These are phyloP conservation scores for Pseudomyrmex concolor DNA, from an alignment of 1,140 invertebrate species.

Conservation along the genomic window DNA sequence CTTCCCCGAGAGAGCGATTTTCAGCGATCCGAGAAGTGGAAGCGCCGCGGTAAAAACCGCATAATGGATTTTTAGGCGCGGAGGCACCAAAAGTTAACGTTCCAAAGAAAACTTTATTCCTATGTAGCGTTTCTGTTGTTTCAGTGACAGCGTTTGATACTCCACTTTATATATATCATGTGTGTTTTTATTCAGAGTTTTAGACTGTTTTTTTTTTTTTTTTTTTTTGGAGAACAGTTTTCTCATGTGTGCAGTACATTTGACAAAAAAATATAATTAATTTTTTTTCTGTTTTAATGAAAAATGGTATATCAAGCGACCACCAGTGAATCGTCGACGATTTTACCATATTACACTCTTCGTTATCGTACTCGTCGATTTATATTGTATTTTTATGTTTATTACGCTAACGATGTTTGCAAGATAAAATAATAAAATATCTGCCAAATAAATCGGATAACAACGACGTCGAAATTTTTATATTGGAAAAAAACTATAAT, in stretches of 20 bases:
- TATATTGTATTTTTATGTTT: constrained; percentile 7
- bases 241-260: too few relatives aligned
- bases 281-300: not conserved
- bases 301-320: not conserved
- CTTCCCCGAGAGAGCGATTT: constrained; percentile 1
- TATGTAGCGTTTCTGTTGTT: not conserved
- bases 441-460: constrained; percentile 29
- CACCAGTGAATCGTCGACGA: not conserved
- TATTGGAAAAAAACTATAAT: not conserved
- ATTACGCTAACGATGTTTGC: constrained; percentile 1
- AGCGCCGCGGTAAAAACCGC: constrained; percentile 27
- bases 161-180: not conserved
- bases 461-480: not conserved
- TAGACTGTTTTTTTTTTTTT: not conserved
- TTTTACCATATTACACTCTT: constrained; percentile 42
- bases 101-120: constrained; percentile 24
- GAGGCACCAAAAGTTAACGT: constrained; percentile 27
- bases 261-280: not conserved
- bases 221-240: too few relatives aligned
- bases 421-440: constrained; percentile 17
- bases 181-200: not conserved
- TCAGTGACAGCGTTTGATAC: not conserved
- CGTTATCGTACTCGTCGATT: not conserved
- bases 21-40: constrained; percentile 11
- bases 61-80: constrained; percentile 40